Base-by-base conservation (phyloP, 2,888 invertebrate species). In the Drosophila diplacantha region DNA sequence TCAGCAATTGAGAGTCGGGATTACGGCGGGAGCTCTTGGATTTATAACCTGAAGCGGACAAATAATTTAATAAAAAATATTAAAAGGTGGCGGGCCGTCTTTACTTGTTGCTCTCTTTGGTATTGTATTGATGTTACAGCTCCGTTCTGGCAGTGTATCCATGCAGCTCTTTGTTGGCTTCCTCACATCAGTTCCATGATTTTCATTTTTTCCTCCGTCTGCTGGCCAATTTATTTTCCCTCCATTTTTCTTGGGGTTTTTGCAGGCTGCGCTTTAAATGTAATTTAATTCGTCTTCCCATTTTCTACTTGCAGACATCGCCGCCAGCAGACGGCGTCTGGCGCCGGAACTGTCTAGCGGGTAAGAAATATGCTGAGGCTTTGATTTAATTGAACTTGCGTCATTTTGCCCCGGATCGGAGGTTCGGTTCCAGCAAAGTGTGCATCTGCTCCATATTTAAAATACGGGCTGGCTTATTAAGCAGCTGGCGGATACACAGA, bases 271-370 rank as follows among this genome's bases (percentile, higher is more conserved):
- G 67, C 74, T 82, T 85, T 81, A 79, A 85, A 73, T 50, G 72
- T 75, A 82, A 85, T 84, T 85, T 85, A 83, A 85, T 84, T 85
- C 84, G 73, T 84, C 73, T 79, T 77, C 57, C 70, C 69, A 72
- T 81, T 71, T 55, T 75, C 61, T 74, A 72, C 72, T 79, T 81
- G 39, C 75, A 74, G 77, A 72, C 69, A 49, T 61, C 67, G 73
- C 84, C 68, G 74, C 76, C 77, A 80, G 76, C 82, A 74, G 80
- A 73, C 77, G 80, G 79, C 81, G 73, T 78, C 81, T 83, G 81
- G 79, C 79, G 79, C 79, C 81, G 83, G 72, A 83, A 78, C 74
- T 74, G 83, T 83, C 77, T 80, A 82, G 76, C 80, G 81, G 80
- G 80, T 80, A 80, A 80, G 80, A 83, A 83, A 83, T 81, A 76